Conservation (phyloP, 2,113 vertebrate species). For the Galbula dea region DNA sequence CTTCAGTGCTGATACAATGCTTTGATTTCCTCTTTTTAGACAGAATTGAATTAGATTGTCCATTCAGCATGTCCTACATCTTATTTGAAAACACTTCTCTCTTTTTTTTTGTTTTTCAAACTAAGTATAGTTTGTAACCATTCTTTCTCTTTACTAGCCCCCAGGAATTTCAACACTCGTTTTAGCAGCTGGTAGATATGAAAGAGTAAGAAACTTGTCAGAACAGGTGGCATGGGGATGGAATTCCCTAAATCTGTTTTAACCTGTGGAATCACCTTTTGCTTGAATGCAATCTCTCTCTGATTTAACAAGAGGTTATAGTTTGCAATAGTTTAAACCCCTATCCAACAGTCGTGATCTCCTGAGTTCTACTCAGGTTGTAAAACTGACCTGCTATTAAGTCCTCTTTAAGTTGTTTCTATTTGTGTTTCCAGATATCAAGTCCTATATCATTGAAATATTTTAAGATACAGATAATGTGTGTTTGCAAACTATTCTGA, state of each 20-base stretch:
- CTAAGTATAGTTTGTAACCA: background rate
- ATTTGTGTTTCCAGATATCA: background rate
- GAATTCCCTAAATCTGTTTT: conserved; percentile 29
- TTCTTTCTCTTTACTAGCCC: background rate
- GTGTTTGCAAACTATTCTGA: background rate
- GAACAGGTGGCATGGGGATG: background rate
- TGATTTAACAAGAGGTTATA: background rate
- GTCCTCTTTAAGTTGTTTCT: background rate
- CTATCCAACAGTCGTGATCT: background rate
- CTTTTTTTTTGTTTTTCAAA: too few relatives aligned
- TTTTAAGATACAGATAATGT: background rate
- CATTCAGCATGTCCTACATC: background rate
- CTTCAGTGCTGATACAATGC: background rate
- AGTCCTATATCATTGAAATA: background rate
- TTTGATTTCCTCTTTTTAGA: background rate
- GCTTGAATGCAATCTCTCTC: background rate
- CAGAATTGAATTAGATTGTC: background rate
- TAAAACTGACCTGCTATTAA: background rate
- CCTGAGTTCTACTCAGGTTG: background rate
- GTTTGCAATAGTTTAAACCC: background rate
- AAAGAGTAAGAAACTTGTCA: conserved; percentile 14
- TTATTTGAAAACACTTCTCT: background rate
- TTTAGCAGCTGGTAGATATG: background rate
- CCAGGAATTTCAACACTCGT: background rate
- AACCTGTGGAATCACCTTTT: conserved; percentile 16